These are phyloP conservation scores for Leuciscus idus DNA, from an alignment of 2,113 vertebrate species.

Conservation along the genomic window DNA sequence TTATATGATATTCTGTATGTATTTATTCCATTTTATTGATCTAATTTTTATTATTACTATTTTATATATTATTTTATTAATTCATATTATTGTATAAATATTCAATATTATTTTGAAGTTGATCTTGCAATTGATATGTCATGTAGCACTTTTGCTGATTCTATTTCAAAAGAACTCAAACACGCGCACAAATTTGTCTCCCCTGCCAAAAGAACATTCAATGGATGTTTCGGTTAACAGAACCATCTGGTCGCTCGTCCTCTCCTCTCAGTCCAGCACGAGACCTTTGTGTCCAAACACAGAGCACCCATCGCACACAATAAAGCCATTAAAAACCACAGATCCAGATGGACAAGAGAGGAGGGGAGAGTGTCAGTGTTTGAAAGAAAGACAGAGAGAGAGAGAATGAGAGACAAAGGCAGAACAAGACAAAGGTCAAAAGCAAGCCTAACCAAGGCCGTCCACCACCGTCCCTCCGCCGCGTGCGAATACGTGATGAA, in stretches of 20 bases:
- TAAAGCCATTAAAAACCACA: slow-evolving; percentile 58
- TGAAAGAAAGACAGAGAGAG: not conserved
- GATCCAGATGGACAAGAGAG: slow-evolving; percentile 50
- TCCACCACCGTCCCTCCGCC: slow-evolving; percentile 17
- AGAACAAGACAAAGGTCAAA: slow-evolving; percentile 49
- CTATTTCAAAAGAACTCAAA: slow-evolving; percentile 17
- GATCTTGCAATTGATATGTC: not conserved
- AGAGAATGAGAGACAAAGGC: slow-evolving; percentile 29
- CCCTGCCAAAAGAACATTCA: slow-evolving; percentile 76
- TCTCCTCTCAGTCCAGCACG: slow-evolving; percentile 53
- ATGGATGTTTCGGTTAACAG: slow-evolving; percentile 79
- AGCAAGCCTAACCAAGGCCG: slow-evolving; percentile 34
- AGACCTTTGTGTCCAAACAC: slow-evolving; percentile 59
- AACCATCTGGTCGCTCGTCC: slow-evolving; percentile 73
- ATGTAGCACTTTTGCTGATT: not conserved
- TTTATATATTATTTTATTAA: not conserved
- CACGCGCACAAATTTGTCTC: slow-evolving; percentile 11
- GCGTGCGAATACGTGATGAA: slow-evolving; percentile 49
- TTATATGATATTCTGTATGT: not conserved
- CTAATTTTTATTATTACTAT: not conserved
- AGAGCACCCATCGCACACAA: slow-evolving; percentile 48
- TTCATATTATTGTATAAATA: not conserved
- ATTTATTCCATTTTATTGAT: no score
- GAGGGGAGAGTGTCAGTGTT: slow-evolving; percentile 40
- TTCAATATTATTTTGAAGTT: not conserved